A percentile compares a stretch with the other conserved stretches of the same genome.
phyloP scores from a whole-genome alignment of 1,140 invertebrate genomes.

The Lordiphosa mommai region DNA sequence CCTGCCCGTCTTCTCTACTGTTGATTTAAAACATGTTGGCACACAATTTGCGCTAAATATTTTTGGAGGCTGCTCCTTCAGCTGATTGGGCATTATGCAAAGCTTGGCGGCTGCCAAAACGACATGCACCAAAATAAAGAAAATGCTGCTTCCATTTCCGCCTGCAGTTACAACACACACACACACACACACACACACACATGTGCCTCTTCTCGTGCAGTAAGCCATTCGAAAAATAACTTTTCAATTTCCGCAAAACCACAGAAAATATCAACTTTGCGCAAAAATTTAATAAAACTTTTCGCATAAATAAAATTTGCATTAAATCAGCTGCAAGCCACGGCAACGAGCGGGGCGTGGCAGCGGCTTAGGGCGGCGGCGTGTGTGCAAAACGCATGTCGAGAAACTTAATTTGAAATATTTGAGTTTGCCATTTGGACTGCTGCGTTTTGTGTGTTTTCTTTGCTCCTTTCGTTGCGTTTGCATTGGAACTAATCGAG shows the following conservation, averaged over 20 bases:
- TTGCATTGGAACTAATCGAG: conserved; percentile 71
- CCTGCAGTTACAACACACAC: conserved; percentile 42
- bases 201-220: conserved; percentile 18
- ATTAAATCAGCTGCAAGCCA: conserved; percentile 76
- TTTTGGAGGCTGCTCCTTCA: conserved; percentile 24
- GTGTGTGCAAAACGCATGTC: conserved; percentile 67
- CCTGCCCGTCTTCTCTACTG: conserved; percentile 34
- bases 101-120: conserved; percentile 55
- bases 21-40: conserved; percentile 75
- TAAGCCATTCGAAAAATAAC: conserved; percentile 75
- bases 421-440: conserved; percentile 73
- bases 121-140: conserved; percentile 62
- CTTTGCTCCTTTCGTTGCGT: conserved; percentile 31
- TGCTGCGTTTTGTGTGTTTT: conserved; percentile 52
- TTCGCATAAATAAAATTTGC: conserved; percentile 78
- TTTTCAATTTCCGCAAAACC: conserved; percentile 78
- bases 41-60: conserved; percentile 68
- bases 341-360: conserved; percentile 27
- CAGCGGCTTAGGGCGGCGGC: conserved; percentile 37
- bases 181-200: conserved; percentile 10
- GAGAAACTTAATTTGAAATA: conserved; percentile 78
- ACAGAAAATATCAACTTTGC: conserved; percentile 78
- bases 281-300: conserved; percentile 78
- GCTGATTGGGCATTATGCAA: conserved; percentile 35
- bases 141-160: conserved; percentile 76